These are phyloP conservation scores for Elaeidobius kamerunicus DNA, from an alignment of 2,888 invertebrate species.

Conservation along the genomic window DNA sequence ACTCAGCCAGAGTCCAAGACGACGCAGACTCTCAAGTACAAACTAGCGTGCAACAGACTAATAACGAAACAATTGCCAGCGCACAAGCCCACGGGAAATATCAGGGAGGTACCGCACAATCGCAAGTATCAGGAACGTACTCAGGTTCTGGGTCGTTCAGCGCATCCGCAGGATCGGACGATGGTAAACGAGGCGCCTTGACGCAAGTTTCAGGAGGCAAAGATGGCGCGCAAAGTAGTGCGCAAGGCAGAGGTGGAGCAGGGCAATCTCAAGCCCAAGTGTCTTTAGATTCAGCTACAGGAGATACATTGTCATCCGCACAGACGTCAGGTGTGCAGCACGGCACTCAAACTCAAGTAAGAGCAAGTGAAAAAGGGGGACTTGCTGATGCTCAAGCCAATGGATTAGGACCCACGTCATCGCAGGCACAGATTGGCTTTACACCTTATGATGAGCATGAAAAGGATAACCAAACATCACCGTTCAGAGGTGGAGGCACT, in stretches of 20 bases:
- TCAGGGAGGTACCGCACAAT: conserved; percentile 73
- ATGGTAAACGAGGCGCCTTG: conserved; percentile 69
- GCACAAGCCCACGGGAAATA: conserved; percentile 76
- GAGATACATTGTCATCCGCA: conserved; percentile 71
- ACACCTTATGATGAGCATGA: conserved; percentile 68
- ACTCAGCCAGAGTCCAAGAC: too few relatives aligned
- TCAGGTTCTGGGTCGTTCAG: conserved; percentile 75
- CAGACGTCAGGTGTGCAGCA: conserved; percentile 60
- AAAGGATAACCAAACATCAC: conserved; percentile 51
- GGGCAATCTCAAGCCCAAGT: conserved; percentile 78
- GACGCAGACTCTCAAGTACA: conserved; percentile 73
- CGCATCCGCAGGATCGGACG: conserved; percentile 77
- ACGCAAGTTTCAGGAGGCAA: conserved; percentile 67
- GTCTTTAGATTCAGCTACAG: conserved; percentile 70
- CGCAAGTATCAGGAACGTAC: conserved; percentile 79
- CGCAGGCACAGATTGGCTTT: conserved; percentile 86
- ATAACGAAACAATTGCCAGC: conserved; percentile 69
- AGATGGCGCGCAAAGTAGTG: conserved; percentile 71
- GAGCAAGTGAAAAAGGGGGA: conserved; percentile 78
- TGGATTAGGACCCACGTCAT: conserved; percentile 80
- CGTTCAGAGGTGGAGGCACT: conserved; percentile 72
- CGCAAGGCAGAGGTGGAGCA: conserved; percentile 70
- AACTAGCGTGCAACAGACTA: conserved; percentile 56
- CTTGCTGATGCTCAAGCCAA: conserved; percentile 83
- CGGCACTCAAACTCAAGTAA: conserved; percentile 75